Conservation (phyloP, 1,140 invertebrate species). For the Zelostemma sp. region DNA sequence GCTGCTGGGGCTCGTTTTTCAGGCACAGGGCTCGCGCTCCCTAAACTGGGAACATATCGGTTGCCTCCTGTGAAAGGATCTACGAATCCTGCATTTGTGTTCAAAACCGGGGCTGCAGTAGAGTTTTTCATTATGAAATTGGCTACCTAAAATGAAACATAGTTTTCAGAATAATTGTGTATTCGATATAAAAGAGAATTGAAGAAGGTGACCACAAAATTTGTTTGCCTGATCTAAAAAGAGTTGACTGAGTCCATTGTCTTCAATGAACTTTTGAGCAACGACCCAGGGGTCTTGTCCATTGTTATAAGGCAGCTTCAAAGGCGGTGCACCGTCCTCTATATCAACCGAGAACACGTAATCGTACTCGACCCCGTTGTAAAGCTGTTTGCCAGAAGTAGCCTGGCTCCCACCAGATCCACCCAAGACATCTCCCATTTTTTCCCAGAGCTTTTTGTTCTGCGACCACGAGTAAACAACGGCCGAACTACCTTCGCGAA, state of each 20-base stretch:
- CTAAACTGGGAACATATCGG: slow-evolving; percentile 76
- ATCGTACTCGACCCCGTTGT: slow-evolving; percentile 93
- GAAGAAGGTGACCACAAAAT: too few relatives aligned
- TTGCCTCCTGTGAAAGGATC: slow-evolving; percentile 87
- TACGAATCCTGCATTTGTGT: slow-evolving; percentile 70
- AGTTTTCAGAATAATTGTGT: slow-evolving; percentile 3
- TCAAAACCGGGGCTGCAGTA: slow-evolving; percentile 45
- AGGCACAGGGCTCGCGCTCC: slow-evolving; percentile 19
- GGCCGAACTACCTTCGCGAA: slow-evolving; percentile 80
- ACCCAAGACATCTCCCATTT: slow-evolving; percentile 92
- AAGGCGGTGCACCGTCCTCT: slow-evolving; percentile 86
- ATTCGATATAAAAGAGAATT: too few relatives aligned
- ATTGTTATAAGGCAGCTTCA: slow-evolving; percentile 94
- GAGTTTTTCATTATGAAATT: slow-evolving; percentile 93
- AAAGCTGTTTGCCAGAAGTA: slow-evolving; percentile 79
- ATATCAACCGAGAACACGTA: slow-evolving; percentile 96
- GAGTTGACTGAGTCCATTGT: slow-evolving; percentile 86
- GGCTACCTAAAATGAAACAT: slow-evolving; percentile 77
- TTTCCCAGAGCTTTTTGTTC: slow-evolving; percentile 80
- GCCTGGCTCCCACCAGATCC: slow-evolving; percentile 76
- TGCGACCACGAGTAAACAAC: slow-evolving; percentile 86
- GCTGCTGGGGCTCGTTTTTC: slow-evolving; percentile 21
- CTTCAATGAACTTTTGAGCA: slow-evolving; percentile 93
- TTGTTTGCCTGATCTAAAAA: slow-evolving; percentile 87
- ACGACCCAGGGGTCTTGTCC: slow-evolving; percentile 90